Evolutionary conservation across 53 echinoderm and acorn worm species (phyloP).

Genomic region (Paelopatides confundens): DNA sequence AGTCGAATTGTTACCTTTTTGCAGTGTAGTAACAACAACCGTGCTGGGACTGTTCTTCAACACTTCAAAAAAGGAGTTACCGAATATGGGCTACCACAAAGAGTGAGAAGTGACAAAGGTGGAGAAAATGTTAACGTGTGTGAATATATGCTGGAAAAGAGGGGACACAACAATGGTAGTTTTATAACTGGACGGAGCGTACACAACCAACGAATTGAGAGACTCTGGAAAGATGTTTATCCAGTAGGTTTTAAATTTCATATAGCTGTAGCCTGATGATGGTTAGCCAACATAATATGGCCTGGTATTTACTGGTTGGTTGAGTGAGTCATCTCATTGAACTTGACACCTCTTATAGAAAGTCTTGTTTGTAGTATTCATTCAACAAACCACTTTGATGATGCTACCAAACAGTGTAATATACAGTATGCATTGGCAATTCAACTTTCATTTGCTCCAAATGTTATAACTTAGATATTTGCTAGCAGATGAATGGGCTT

Average conservation of each 20-base stretch:
- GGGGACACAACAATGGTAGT: conserved; percentile 53
- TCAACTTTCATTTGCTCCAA: too few species aligned
- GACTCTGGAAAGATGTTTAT: conserved; percentile 66
- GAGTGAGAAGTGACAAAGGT: conserved; percentile 69
- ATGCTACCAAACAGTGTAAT: too few species aligned
- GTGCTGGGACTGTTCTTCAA: conserved; percentile 26
- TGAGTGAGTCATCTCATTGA: too few species aligned
- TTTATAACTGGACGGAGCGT: conserved; percentile 75
- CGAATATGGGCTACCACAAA: conserved; percentile 68
- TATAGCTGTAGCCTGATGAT: not conserved
- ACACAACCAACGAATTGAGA: conserved; percentile 66
- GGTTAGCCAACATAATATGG: too few species aligned
- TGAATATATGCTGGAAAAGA: conserved; percentile 54
- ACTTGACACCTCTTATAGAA: too few species aligned
- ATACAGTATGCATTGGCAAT: too few species aligned
- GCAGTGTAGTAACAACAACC: conserved; percentile 64
- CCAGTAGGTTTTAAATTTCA: not conserved
- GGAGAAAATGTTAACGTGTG: conserved; percentile 68
- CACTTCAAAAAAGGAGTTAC: conserved; percentile 40
- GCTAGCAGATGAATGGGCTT: too few species aligned
- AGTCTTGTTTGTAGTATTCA: too few species aligned
- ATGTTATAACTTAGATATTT: too few species aligned
- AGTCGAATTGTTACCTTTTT: conserved; percentile 61
- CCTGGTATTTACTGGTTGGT: too few species aligned
- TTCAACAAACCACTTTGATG: too few species aligned